Evolutionary conservation across 2,113 vertebrate genomes (phyloP).

Genomic region (Shinisaurus crocodilurus): DNA sequence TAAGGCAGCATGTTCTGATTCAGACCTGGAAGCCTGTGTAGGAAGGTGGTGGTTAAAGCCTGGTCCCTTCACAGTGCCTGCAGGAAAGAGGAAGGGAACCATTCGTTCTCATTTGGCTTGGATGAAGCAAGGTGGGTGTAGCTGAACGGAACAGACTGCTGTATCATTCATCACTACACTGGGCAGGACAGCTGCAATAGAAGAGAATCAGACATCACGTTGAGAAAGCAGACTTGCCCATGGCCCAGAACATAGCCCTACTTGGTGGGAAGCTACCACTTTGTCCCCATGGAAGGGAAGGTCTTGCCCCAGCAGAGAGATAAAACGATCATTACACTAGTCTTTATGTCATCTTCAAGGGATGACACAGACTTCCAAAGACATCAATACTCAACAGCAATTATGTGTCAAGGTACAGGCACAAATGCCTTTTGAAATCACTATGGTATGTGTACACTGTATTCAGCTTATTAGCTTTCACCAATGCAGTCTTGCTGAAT

Average conservation of each 20-base stretch:
- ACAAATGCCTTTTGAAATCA: neutral
- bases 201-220: neutral
- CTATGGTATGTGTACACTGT: neutral
- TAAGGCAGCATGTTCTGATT: neutral
- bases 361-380: neutral
- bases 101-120: conserved; percentile 33
- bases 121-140: conserved; percentile 23
- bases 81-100: neutral
- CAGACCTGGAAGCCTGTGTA: neutral
- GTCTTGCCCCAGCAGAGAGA: neutral
- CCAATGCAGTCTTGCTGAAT: neutral
- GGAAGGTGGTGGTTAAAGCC: conserved; percentile 6
- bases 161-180: conserved; percentile 17
- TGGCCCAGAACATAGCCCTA: neutral
- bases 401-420: neutral
- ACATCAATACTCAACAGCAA: neutral
- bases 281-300: too few relatives aligned
- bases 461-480: neutral
- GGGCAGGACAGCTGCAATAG: neutral
- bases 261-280: neutral
- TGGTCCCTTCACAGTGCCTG: neutral
- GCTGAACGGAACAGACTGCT: neutral
- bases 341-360: too few relatives aligned
- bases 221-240: neutral
- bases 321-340: neutral